Percentiles rank a stretch among this genome's conserved stretches.
Evolutionary conservation across 1,140 invertebrate species (phyloP).

Genomic region (Antheraea mylitta): DNA sequence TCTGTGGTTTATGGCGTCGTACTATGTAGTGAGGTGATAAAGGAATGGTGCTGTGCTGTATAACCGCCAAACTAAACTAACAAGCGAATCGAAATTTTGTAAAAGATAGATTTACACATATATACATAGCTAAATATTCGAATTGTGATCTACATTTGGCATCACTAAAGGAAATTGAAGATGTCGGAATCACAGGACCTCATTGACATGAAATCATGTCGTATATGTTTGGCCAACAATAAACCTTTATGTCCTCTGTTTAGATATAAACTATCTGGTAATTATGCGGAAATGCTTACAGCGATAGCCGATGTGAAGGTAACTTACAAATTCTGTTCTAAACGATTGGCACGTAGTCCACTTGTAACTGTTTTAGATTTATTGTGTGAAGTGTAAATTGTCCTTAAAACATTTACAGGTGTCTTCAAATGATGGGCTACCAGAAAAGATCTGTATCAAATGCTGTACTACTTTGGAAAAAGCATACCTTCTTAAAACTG

Average conservation of each 20-base stretch:
- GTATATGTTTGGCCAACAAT: conserved; percentile 64
- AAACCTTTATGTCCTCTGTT: conserved; percentile 69
- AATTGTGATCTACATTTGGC: neutral
- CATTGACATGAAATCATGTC: conserved; percentile 60
- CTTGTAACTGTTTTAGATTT: neutral
- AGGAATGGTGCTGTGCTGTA: conserved; percentile 14
- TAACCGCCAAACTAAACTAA: neutral
- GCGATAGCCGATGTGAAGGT: conserved; percentile 71
- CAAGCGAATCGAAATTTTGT: neutral
- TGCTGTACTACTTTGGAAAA: conserved; percentile 67
- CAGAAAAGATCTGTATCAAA: conserved; percentile 68
- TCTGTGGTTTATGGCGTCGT: neutral
- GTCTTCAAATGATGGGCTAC: conserved; percentile 63
- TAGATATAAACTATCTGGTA: conserved; percentile 69
- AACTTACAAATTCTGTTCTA: conserved; percentile 13
- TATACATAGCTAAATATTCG: neutral
- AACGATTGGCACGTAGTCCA: neutral
- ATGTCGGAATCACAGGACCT: conserved; percentile 17
- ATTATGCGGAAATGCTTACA: conserved; percentile 74
- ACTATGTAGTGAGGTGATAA: conserved; percentile 23
- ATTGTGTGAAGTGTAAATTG: neutral
- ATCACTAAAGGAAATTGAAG: conserved; percentile 11
- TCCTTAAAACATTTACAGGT: conserved; percentile 38
- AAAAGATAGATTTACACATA: neutral
- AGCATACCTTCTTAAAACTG: conserved; percentile 65